Base-by-base conservation (phyloP, 2,888 invertebrate genomes). In the Tetanocera ferruginea region DNA sequence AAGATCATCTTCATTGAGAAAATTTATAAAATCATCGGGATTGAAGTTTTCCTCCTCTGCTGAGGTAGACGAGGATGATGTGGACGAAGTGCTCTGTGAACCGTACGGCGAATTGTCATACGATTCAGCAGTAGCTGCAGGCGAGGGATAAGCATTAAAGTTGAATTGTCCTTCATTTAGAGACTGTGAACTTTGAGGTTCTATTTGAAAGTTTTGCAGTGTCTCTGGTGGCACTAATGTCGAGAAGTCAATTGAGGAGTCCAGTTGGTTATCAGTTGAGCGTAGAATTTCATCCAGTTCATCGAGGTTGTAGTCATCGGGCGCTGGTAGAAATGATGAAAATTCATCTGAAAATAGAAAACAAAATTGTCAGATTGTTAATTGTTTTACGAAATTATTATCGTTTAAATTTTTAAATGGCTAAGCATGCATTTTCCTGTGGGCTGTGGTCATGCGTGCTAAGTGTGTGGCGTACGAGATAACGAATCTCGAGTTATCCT, bases 11-110 rank as follows among this genome's bases (percentile, higher is more conserved):
- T 83, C 85, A 57, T 83, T 84, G 5, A 85, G 81, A 19, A 85
- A 85, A 78, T 86, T 88, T 8, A 88, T 83, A 76, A 89, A 86
- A 69, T 88, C 87, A 75, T 87, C 86, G 0, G 88, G 85, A 81
- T 88, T 86, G 49, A 86, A 86, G 57, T 81, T 77, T 17, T 84
- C 83, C 0, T 78, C 72, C n/a, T 80, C 81, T 6, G 82, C 80
- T 5, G 81, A 81, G 2, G 83, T 76, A 1, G 81, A 82, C 17
- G 80, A 81, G 3, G 83, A 81, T 9, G 81, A 81, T 3, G 84
- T 78, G 4, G 81, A 82, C 5, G 81, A 82, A 64, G 78, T 82
- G 34, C 78, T 82, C 51, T 67, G 80, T 19, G 19, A 71, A 69
- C 76, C 82, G 77, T 72, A 79, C 51, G 81, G 79, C 70, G 74